phyloP scores from a whole-genome alignment of 2,797 vertebrate genomes.

The Lagodon rhomboides region DNA sequence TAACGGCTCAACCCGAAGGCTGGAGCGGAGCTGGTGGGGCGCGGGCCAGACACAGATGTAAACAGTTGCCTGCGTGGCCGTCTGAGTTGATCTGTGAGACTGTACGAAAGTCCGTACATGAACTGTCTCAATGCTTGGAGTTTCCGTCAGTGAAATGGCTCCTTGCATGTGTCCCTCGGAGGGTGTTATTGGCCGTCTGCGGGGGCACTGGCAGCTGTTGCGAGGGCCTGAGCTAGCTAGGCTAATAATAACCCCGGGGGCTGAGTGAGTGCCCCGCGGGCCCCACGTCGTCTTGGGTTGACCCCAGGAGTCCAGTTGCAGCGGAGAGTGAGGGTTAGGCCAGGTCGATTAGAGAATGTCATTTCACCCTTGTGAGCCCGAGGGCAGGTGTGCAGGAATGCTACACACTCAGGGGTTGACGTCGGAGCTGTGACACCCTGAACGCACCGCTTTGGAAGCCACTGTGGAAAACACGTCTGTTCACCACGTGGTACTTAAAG shows the following conservation, averaged over 20 bases:
- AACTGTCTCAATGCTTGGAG: slow-evolving; percentile 34
- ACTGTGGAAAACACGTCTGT: slow-evolving; percentile 35
- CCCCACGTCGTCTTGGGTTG: slow-evolving; percentile 56
- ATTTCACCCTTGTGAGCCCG: slow-evolving; percentile 51
- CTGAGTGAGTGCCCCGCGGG: slow-evolving; percentile 52
- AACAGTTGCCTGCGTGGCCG: slow-evolving; percentile 33
- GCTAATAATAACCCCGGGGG: slow-evolving; percentile 79
- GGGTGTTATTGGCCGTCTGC: slow-evolving; percentile 63
- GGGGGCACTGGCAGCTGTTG: slow-evolving; percentile 76
- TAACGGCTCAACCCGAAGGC: slow-evolving; percentile 56
- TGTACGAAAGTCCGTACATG: slow-evolving; percentile 39
- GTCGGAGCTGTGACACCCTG: slow-evolving; percentile 8
- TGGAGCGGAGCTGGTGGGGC: slow-evolving; percentile 30
- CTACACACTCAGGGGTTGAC: slow-evolving; percentile 17
- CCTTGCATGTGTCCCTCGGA: slow-evolving; percentile 52
- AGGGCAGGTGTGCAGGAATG: slow-evolving; percentile 41
- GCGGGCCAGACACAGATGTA: slow-evolving; percentile 41
- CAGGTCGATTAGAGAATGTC: slow-evolving; percentile 58
- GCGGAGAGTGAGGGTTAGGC: slow-evolving; percentile 58
- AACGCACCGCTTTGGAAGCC: slow-evolving; percentile 9
- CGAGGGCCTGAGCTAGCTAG: slow-evolving; percentile 52
- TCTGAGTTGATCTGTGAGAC: slow-evolving; percentile 43
- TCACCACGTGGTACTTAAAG: not conserved
- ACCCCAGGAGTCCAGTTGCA: slow-evolving; percentile 74
- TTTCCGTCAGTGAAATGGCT: slow-evolving; percentile 59